Conservation (phyloP, 2,113 vertebrate genomes). For the Sterna hirundo region DNA sequence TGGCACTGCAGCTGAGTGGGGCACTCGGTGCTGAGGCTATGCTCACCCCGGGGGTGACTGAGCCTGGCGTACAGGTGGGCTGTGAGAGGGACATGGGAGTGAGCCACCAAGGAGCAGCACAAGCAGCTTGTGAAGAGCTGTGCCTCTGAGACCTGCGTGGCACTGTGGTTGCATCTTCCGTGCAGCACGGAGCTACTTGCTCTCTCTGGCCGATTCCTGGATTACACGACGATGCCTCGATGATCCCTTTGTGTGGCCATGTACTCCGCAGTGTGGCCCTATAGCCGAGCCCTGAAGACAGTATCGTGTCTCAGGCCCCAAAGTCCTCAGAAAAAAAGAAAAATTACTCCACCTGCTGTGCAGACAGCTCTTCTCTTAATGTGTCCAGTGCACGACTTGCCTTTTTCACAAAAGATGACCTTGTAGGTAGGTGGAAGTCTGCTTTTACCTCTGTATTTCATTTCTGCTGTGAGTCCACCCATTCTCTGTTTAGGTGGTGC, state of each 20-base stretch:
- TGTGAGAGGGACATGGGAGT: background rate
- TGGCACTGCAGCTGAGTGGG: background rate
- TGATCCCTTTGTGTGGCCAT: background rate
- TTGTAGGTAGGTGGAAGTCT: background rate
- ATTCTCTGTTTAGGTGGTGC: background rate
- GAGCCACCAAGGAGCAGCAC: background rate
- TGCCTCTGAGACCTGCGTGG: rapidly evolving
- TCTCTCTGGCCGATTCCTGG: background rate
- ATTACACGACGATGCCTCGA: rapidly evolving
- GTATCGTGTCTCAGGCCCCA: background rate
- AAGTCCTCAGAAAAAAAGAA: background rate
- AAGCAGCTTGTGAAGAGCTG: background rate
- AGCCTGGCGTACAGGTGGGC: background rate
- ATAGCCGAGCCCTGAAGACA: background rate
- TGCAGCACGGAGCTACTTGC: background rate
- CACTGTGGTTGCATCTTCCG: background rate
- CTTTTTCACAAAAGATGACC: background rate
- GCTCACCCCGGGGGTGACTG: background rate
- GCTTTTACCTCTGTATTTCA: background rate
- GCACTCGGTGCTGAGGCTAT: background rate
- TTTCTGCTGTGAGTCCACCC: background rate
- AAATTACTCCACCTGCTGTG: background rate
- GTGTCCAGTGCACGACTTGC: background rate
- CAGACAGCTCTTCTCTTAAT: background rate
- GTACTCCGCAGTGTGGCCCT: background rate